Percentiles rank a stretch among this genome's conserved stretches.
Evolutionary conservation across 2,888 invertebrate species (phyloP).

Genomic region (Notodonta dromedarius): DNA sequence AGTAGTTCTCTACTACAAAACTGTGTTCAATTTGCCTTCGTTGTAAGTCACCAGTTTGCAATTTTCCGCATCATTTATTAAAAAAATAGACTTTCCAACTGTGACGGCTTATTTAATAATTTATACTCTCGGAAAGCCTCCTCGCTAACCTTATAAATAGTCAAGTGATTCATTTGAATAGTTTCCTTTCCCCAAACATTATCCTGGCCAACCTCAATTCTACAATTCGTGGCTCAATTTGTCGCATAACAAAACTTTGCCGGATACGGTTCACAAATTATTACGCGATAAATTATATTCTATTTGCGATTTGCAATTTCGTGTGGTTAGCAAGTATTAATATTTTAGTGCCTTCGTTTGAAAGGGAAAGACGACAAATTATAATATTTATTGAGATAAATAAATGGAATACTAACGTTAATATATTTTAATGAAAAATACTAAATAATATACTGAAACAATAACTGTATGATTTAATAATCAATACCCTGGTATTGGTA

Average conservation of each 20-base stretch:
- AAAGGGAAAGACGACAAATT: neutral
- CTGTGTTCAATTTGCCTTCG: too few relatives aligned
- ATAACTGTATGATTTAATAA: too few relatives aligned
- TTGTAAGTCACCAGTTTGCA: neutral
- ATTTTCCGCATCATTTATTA: neutral
- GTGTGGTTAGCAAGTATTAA: slow-evolving; percentile 12
- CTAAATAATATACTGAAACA: too few relatives aligned
- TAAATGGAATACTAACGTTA: too few relatives aligned
- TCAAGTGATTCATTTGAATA: slow-evolving; percentile 39
- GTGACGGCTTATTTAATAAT: too few relatives aligned
- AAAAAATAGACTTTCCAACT: too few relatives aligned
- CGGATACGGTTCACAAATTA: slow-evolving; percentile 34
- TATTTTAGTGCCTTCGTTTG: neutral
- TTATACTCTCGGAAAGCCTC: neutral
- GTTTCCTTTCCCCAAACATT: slow-evolving; percentile 29
- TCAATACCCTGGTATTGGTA: too few relatives aligned
- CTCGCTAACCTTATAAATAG: slow-evolving; percentile 27
- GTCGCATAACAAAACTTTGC: slow-evolving; percentile 14
- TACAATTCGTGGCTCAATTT: neutral
- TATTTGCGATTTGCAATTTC: slow-evolving; percentile 35
- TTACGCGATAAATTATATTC: slow-evolving; percentile 33
- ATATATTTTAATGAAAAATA: too few relatives aligned
- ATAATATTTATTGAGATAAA: too few relatives aligned
- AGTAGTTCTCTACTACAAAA: neutral
- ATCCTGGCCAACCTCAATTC: slow-evolving; percentile 12